Evolutionary conservation across 1,140 invertebrate species (phyloP), one percentile per base, ranked within the genome.

Genomic region (Odontomachus brunneus): DNA sequence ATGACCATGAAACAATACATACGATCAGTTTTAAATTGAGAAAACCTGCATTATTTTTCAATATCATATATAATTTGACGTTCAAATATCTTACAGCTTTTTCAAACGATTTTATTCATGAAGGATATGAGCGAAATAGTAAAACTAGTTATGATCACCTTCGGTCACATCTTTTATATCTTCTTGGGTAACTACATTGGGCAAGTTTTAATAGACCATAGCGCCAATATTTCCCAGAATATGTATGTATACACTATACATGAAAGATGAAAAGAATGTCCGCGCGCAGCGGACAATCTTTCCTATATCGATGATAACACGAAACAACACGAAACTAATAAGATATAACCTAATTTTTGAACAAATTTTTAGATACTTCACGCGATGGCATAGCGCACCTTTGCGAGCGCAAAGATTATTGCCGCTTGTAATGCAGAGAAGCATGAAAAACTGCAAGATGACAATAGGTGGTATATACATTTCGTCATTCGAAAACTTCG

Each of bases 371-470:
- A 82, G 69, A 82, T 82, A 82, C 4, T 22, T 38, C 7, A 38
- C 69, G n/a, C 26, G 14, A 24, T 82, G 78, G 78, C 22, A 82
- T 14, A 17, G 5, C 15, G 26, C 71, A 7, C 26, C 78, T 24
- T 19, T 82, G 19, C 69, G 15, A 74, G 57, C 55, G n/a, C 66
- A 82, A 26, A 74, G 15, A 62, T 82, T 82, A 63, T 53, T 82
- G 22, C 78, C 57, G 17, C 14, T 74, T 9, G 74, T 82, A 62
- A 82, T 82, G 69, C 78, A 82, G 38, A 82, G 78, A 82, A 82
- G 78, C 19, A 60, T 53, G 67, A 82, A 0, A 82, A 82, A 59
- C 55, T 82, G 78, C 14, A 74, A 72, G 1, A 82, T 82, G 66
- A 26, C 24, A 5, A 55, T 82, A 3, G 69, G 69, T 3, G 78